Evolutionary conservation across 2,113 vertebrate species (phyloP), one percentile per base, ranked within the genome.

Genomic region (Coregonus clupeaformis): DNA sequence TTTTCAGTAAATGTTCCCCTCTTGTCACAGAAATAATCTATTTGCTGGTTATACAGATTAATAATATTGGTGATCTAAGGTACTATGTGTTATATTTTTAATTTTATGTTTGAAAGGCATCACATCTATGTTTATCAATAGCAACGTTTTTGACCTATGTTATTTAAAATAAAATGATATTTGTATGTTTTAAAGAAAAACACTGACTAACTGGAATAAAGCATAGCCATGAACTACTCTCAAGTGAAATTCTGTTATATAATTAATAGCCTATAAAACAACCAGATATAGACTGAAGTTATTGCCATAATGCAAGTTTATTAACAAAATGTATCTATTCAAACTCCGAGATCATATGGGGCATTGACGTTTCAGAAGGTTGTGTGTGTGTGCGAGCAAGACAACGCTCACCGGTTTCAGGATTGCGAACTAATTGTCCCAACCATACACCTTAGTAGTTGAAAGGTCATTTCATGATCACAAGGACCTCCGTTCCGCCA

Each of bases 131-230:
- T 60, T 60, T 5, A 60, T 60, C 18, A 60, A 16, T 60, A 60
- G 1, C 66, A 5, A 55, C 75, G n/a, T 74, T 83, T 60, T 79
- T 79, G 64, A 79, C 22, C 25, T 76, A 52, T 52, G 68, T 82
- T 87, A 82, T 81, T 88, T 78, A 79, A 79, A 36, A 67, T 1
- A 9, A 80, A n/a, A 27, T 71, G 27, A 14, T 82, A 75, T 83
- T 86, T 89, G 60, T 89, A 80, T 84, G 79, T 91, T 91, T 87
- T 80, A 73, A 86, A 81, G 27, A 22, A 83, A 85, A 85, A 82
- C 68, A 78, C 16, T 69, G 64, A 59, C 14, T 24, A 73, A 20
- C 30, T 78, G 69, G 64, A 84, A 74, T 82, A 78, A 79, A 81
- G 65, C 45, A 29, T 27, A 32, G 29, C 62, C 67, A 69, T 76